phyloP scores from a whole-genome alignment of 2,113 vertebrate species.

The Jaculus jaculus region DNA sequence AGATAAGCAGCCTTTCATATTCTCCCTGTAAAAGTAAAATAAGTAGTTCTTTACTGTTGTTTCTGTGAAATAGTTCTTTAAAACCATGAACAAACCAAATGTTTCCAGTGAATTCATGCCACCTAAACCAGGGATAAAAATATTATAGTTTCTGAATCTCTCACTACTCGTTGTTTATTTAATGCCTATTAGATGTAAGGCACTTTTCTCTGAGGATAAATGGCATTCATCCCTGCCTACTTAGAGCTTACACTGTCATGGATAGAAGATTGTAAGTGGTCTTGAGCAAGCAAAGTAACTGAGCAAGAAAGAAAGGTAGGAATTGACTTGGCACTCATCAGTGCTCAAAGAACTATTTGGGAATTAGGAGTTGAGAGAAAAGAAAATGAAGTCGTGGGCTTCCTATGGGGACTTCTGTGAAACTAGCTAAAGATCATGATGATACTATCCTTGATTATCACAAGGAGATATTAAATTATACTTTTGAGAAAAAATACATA shows the following conservation, averaged over 20 bases:
- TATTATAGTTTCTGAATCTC: background rate
- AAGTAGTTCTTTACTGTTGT: background rate
- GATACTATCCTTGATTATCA: background rate
- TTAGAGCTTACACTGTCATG: background rate
- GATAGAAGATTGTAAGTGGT: background rate
- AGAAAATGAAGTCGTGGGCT: background rate
- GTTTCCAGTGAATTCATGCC: background rate
- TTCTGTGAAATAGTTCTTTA: slow-evolving; percentile 43
- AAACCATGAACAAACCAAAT: slow-evolving; percentile 13
- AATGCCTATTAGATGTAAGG: background rate
- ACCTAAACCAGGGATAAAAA: slow-evolving; percentile 20
- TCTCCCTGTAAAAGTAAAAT: background rate
- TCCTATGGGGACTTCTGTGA: background rate
- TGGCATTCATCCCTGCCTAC: background rate
- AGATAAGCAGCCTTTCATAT: background rate
- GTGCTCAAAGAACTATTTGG: background rate
- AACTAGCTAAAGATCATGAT: background rate
- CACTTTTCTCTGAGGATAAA: slow-evolving; percentile 13
- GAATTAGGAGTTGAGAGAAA: background rate
- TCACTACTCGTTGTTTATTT: background rate
- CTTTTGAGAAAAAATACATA: background rate
- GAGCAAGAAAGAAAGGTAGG: background rate
- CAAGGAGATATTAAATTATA: background rate
- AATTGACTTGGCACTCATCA: background rate
- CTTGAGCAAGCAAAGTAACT: background rate